phyloP scores from a whole-genome alignment of 2,797 vertebrate species.

The Helicolenus hilgendorfi region DNA sequence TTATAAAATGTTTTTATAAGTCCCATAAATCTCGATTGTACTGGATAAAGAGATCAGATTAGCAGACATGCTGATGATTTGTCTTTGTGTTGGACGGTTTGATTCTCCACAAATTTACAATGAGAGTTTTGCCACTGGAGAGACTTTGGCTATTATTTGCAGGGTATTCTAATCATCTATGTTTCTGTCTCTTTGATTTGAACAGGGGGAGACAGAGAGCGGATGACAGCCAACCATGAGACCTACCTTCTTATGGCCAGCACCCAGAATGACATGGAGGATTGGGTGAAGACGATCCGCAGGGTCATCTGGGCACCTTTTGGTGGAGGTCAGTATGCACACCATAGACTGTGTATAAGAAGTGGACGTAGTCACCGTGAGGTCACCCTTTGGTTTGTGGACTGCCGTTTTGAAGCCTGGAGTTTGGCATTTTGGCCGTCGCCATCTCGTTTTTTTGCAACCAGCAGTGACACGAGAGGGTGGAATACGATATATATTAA shows the following conservation, averaged over 20 bases:
- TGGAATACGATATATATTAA: too few species aligned
- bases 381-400: too few species aligned
- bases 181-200: slow-evolving; percentile 35
- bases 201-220: slow-evolving; percentile 96
- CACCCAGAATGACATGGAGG: slow-evolving; percentile 99
- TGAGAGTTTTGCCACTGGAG: neutral
- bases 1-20: neutral
- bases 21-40: neutral
- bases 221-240: slow-evolving; percentile 99
- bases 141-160: neutral
- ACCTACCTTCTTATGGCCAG: slow-evolving; percentile 99
- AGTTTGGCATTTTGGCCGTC: too few species aligned
- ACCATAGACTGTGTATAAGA: neutral
- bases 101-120: neutral
- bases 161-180: neutral
- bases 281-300: slow-evolving; percentile 99
- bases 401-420: too few species aligned
- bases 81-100: neutral
- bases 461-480: too few species aligned
- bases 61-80: neutral
- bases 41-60: neutral
- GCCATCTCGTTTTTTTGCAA: rapidly evolving
- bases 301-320: slow-evolving; percentile 99
- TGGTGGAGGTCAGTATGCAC: slow-evolving; percentile 95
- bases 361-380: too few species aligned